These are phyloP conservation scores for Drosophila prosaltans DNA, from an alignment of 1,140 invertebrate genomes.

Conservation along the genomic window DNA sequence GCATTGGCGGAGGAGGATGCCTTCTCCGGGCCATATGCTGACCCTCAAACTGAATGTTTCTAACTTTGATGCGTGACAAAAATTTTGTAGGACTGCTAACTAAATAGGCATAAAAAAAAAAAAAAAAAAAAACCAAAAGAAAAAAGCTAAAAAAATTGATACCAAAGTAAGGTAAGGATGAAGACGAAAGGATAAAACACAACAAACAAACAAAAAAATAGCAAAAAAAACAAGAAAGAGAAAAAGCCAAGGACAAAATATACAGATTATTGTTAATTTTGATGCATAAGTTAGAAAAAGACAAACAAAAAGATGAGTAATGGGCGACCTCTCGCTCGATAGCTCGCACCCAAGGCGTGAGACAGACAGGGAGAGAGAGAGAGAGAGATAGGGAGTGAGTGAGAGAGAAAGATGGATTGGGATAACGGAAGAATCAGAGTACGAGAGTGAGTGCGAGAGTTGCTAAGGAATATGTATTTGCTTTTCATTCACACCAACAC, in stretches of 20 bases:
- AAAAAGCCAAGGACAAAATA: slow-evolving; percentile 29
- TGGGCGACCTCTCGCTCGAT: slow-evolving; percentile 19
- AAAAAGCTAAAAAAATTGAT: slow-evolving; percentile 44
- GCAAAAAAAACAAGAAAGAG: slow-evolving; percentile 10
- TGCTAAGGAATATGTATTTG: slow-evolving; percentile 3
- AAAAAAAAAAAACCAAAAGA: no score
- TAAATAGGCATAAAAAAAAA: slow-evolving; percentile 51
- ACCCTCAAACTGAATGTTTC: slow-evolving; percentile 45
- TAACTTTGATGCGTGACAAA: slow-evolving; percentile 29
- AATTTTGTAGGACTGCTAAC: slow-evolving; percentile 63
- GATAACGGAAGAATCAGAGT: not conserved
- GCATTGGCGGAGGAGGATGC: no score
- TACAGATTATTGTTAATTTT: slow-evolving; percentile 43
- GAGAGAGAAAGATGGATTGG: not conserved
- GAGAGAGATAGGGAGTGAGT: not conserved
- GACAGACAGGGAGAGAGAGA: not conserved
- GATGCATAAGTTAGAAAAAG: slow-evolving; percentile 50
- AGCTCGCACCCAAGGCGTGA: slow-evolving; percentile 2
- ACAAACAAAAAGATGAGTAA: slow-evolving; percentile 31
- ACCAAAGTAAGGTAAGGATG: slow-evolving; percentile 39
- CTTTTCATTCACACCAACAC: not conserved
- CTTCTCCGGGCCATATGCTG: not conserved
- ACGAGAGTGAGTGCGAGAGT: not conserved
- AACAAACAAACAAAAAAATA: slow-evolving; percentile 24
- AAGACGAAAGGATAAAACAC: slow-evolving; percentile 35